Conservation (phyloP, 2,888 invertebrate species). For the Lasioglossum morio region DNA sequence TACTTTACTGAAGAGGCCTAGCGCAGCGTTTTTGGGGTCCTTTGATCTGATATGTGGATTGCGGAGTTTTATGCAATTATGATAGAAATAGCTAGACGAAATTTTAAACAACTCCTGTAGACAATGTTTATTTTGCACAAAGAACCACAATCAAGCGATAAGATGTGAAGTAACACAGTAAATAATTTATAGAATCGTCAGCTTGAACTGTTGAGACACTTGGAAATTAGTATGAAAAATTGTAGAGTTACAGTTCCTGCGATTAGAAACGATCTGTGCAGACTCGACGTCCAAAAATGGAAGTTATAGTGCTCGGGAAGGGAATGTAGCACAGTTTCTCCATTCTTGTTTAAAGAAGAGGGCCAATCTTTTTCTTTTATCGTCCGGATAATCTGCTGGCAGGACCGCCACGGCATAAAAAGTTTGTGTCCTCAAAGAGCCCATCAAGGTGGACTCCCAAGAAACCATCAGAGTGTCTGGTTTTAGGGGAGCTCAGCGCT, state of each 20-base stretch:
- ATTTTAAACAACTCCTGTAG: background rate
- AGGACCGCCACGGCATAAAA: background rate
- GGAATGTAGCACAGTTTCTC: background rate
- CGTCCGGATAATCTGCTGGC: background rate
- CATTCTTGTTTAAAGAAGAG: background rate
- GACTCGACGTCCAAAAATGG: background rate
- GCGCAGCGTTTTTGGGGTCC: background rate
- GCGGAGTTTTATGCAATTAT: background rate
- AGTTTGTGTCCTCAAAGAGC: background rate
- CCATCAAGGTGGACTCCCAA: conserved; percentile 11
- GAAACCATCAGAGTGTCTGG: conserved; percentile 6
- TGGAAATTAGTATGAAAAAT: background rate
- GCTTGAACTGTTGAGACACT: too few species aligned
- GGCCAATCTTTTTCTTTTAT: background rate
- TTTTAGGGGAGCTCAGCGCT: background rate
- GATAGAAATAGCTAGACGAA: background rate
- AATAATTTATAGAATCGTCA: too few species aligned
- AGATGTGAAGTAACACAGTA: too few species aligned
- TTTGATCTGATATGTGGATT: background rate
- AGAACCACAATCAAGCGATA: background rate
- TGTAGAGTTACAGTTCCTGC: background rate
- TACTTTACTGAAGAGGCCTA: background rate
- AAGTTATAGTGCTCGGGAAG: background rate
- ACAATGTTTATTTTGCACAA: background rate
- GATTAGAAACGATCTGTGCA: background rate